A percentile compares a stretch with the other conserved stretches of the same genome.
Evolutionary conservation across 2,888 invertebrate species (phyloP).

Genomic region (Stegana nigrithorax): DNA sequence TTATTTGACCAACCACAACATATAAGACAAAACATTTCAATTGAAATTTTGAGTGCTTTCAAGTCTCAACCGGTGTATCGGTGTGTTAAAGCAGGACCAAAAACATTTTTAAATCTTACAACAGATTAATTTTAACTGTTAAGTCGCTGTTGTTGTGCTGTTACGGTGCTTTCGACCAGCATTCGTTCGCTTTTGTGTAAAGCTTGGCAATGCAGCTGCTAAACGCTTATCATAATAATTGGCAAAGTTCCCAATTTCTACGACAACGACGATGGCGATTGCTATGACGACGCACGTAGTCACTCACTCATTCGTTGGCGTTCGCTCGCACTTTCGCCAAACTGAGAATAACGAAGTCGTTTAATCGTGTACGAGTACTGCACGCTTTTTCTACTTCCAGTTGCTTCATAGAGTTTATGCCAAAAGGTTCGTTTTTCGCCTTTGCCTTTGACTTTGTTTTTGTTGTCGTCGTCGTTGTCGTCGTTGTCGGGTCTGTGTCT

Average conservation of each 20-base stretch:
- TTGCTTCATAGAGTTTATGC: conserved; percentile 65
- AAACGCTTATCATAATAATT: conserved; percentile 30
- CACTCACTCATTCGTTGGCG: background rate
- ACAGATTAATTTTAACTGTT: background rate
- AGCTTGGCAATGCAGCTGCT: background rate
- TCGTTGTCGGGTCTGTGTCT: conserved; percentile 23
- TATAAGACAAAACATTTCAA: no score
- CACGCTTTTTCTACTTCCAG: conserved; percentile 50
- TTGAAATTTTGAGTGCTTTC: no score
- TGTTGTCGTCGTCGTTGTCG: conserved; percentile 17
- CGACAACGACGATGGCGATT: background rate
- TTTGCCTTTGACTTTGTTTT: conserved; percentile 28
- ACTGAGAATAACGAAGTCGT: background rate
- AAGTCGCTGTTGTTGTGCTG: background rate
- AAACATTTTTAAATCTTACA: no score
- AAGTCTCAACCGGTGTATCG: no score
- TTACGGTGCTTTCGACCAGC: no score
- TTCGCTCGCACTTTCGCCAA: background rate
- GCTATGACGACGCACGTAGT: background rate
- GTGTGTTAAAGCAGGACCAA: no score
- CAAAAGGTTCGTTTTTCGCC: conserved; percentile 59
- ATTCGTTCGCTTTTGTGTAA: no score
- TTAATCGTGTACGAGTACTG: background rate
- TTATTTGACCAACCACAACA: no score
- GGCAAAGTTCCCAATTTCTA: conserved; percentile 46